Evolutionary conservation across 2,113 vertebrate genomes (phyloP).

Genomic region (Fukomys damarensis): DNA sequence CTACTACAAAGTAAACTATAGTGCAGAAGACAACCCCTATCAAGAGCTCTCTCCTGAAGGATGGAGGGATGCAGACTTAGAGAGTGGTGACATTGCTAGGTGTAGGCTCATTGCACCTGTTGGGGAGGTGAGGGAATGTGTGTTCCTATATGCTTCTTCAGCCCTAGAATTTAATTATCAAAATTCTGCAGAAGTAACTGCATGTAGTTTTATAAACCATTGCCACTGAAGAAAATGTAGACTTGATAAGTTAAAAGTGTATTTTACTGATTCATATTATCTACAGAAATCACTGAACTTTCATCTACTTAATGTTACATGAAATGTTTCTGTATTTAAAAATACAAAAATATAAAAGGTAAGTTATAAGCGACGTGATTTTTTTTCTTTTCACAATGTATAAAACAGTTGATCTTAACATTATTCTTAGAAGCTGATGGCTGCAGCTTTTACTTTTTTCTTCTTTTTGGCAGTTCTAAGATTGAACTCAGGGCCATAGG

Average conservation of each 20-base stretch:
- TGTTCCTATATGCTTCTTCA: not conserved
- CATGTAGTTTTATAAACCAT: not conserved
- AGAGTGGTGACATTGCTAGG: not conserved
- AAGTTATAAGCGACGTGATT: not conserved
- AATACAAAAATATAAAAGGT: not conserved
- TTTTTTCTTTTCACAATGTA: not conserved
- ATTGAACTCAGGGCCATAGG: not conserved
- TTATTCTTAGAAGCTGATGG: not conserved
- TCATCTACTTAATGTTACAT: not conserved
- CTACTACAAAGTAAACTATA: not conserved
- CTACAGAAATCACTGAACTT: not conserved
- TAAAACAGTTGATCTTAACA: conserved; percentile 16
- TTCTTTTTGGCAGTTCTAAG: not conserved
- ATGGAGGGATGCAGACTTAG: not conserved
- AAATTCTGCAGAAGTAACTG: not conserved
- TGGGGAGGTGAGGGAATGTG: not conserved
- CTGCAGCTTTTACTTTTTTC: not conserved
- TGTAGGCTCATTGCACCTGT: not conserved
- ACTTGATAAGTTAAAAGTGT: not conserved
- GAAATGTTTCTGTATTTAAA: not conserved
- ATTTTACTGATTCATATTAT: not conserved
- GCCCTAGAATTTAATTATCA: not conserved
- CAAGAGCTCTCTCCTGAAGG: not conserved
- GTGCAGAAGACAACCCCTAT: not conserved
- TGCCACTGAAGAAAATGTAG: not conserved